These are phyloP conservation scores for Drosophila subpulchrella DNA, from an alignment of 1,140 invertebrate species.

Conservation along the genomic window DNA sequence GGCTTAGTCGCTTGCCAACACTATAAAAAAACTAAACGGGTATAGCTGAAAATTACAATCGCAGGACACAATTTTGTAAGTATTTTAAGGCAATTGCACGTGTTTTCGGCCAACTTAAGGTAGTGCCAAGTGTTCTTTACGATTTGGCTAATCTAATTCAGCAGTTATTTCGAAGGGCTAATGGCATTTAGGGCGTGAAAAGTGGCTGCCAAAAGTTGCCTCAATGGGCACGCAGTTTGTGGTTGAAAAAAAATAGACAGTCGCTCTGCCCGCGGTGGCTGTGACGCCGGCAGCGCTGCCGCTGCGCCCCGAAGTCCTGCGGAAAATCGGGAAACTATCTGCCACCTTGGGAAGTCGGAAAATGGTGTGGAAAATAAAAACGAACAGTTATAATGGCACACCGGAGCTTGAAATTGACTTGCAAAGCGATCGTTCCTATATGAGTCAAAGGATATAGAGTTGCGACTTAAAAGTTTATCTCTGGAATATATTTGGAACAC, in stretches of 20 bases:
- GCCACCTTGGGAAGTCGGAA: background rate
- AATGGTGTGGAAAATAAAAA: background rate
- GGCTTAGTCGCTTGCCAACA: slow-evolving; percentile 49
- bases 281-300: slow-evolving; percentile 29
- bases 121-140: slow-evolving; percentile 44
- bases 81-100: slow-evolving; percentile 61
- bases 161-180: slow-evolving; percentile 35
- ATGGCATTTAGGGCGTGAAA: slow-evolving; percentile 29
- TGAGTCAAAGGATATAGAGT: background rate
- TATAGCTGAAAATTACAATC: slow-evolving; percentile 70
- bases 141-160: slow-evolving; percentile 47
- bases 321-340: slow-evolving; percentile 24
- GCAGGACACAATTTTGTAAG: slow-evolving; percentile 79
- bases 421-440: background rate
- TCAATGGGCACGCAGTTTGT: slow-evolving; percentile 48
- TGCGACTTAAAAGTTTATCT: background rate
- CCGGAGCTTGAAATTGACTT: background rate
- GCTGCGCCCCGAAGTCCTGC: slow-evolving; percentile 25
- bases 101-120: slow-evolving; percentile 10
- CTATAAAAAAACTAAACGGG: slow-evolving; percentile 74
- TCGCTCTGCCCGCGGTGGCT: slow-evolving; percentile 31
- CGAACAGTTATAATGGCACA: background rate
- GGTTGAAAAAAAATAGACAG: slow-evolving; percentile 29
- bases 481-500: too few relatives aligned
- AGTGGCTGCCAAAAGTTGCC: slow-evolving; percentile 53